Base-by-base conservation (phyloP, 30 jellyfish, hydroid and myxozoan genomes). In the Chrysaora quinquecirrha region DNA sequence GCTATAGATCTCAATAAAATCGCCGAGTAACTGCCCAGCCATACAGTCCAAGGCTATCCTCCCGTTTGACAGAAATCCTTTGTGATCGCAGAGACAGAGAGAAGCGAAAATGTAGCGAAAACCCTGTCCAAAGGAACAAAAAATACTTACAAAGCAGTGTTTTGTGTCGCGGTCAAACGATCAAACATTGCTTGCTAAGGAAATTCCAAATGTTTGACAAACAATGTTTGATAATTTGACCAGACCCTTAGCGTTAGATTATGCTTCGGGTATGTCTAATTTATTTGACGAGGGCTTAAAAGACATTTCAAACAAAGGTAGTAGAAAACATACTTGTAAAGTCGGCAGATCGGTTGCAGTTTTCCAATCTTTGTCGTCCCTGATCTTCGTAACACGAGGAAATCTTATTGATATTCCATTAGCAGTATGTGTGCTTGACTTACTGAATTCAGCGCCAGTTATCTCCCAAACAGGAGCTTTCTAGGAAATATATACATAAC, bases 381-480 rank as follows among this genome's bases (percentile, higher is more conserved):
- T 64, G 16, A 91, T 76, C 66, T 85, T 74, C 30, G 98, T 91
- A 19, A 91, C 98, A 34, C 98, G 84, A 18, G 98, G 98, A 71
- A 91, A 91, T 21, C 98, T 85, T 20, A 91, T 84, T 0, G 98
- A 91, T 23, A 85, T 91, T 30, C 98, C 98, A 52, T 86, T 71
- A 1, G 98, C 98, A n/a, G 96, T 91, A 82, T 91, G 98, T 10
- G 96, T 91, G 7, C 85, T 85, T 30, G 98, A 91, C 56, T 91
- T 87, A 72, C 96, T 83, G 48, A 91, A 91, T 50, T 91, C 98
- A 18, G 96, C 98, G 30, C 98, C 98, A 11, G 95, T 77, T 6
- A 91, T 91, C 75, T 91, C 98, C 98, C 98, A 91, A 19, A 91
- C 96, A 16, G 90, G 98, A 10, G 98, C 94, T 0, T 69, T 78